phyloP scores from a whole-genome alignment of 2,797 vertebrate genomes.

The Gallirallus australis region DNA sequence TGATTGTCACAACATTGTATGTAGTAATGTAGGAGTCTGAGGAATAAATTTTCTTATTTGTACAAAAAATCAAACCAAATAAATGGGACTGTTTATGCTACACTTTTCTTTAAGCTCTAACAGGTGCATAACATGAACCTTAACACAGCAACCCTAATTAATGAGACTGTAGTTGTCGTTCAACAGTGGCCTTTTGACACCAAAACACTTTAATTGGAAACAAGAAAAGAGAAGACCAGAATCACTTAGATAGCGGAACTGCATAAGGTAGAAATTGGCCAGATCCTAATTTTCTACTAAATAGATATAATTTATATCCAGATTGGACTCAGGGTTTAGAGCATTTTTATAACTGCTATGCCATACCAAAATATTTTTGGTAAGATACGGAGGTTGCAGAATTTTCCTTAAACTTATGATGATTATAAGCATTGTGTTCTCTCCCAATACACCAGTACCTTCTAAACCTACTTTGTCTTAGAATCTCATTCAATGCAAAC shows the following conservation, averaged over 20 bases:
- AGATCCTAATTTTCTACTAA: neutral
- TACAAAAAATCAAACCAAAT: neutral
- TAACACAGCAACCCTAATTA: neutral
- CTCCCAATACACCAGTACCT: neutral
- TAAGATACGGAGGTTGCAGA: neutral
- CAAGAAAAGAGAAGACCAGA: neutral
- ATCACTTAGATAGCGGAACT: neutral
- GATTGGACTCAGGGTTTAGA: neutral
- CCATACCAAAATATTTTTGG: neutral
- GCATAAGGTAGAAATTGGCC: neutral
- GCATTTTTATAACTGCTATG: neutral
- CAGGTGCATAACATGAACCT: neutral
- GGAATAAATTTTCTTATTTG: neutral
- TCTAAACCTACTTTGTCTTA: neutral
- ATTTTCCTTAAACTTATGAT: neutral
- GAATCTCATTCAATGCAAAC: neutral
- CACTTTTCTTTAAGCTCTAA: neutral
- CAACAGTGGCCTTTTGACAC: neutral
- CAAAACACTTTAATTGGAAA: constrained; percentile 26
- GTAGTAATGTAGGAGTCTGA: neutral
- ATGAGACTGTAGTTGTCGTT: neutral
- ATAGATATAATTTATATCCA: neutral
- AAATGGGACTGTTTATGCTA: neutral
- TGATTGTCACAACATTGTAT: neutral
- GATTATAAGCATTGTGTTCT: neutral